phyloP scores from a whole-genome alignment of 2,888 invertebrate genomes.

The Prenolepis imparis region DNA sequence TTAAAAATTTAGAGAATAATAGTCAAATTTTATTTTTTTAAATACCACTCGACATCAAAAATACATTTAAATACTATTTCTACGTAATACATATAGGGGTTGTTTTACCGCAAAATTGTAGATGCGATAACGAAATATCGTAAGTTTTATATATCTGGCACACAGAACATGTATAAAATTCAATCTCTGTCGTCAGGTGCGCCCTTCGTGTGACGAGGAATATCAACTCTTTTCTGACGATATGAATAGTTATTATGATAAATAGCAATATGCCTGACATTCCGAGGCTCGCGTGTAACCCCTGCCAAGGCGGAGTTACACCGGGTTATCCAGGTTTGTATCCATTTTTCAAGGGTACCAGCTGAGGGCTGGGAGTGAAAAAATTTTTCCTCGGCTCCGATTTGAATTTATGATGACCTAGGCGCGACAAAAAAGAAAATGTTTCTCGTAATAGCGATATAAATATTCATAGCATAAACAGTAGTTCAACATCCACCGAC shows the following conservation, averaged over 20 bases:
- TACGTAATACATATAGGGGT: not conserved
- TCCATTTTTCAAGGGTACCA: conserved; percentile 47
- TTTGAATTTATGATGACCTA: conserved; percentile 67
- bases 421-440: conserved; percentile 47
- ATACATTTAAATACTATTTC: not conserved
- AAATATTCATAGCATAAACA: conserved; percentile 63
- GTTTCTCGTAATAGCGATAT: conserved; percentile 61
- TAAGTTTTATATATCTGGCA: conserved; percentile 34
- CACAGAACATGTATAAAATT: conserved; percentile 24
- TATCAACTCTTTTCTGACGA: conserved; percentile 48
- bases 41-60: not conserved
- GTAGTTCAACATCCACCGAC: conserved; percentile 26
- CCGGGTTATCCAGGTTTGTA: conserved; percentile 31
- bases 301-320: conserved; percentile 10
- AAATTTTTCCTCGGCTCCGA: conserved; percentile 51
- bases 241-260: conserved; percentile 56
- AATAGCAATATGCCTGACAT: conserved; percentile 56
- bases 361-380: conserved; percentile 23
- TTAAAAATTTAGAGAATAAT: not conserved
- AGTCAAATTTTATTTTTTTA: not conserved
- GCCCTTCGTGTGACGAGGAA: conserved; percentile 33
- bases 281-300: conserved; percentile 37
- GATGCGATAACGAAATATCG: conserved; percentile 23
- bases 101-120: conserved; percentile 2
- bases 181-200: conserved; percentile 52